phyloP scores from a whole-genome alignment of 2,888 invertebrate genomes.

The Psylliodes chrysocephalus region DNA sequence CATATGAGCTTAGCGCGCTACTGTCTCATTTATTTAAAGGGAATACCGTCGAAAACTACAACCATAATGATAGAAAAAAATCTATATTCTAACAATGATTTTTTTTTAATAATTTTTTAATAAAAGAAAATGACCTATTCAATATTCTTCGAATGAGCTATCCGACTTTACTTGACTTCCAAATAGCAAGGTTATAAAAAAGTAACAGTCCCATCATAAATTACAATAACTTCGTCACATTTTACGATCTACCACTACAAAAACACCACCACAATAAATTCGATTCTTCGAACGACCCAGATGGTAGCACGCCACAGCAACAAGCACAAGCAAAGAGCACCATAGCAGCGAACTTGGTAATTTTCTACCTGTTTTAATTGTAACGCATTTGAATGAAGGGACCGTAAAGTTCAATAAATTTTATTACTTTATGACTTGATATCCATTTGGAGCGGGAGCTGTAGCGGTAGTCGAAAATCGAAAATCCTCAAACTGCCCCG shows the following conservation, averaged over 20 bases:
- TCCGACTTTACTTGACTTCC: too few species aligned
- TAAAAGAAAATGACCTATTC: too few species aligned
- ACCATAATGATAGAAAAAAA: too few species aligned
- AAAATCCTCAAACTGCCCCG: constrained; percentile 13
- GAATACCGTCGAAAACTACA: too few species aligned
- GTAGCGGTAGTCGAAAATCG: constrained; percentile 6
- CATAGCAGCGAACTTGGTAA: constrained; percentile 5
- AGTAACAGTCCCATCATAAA: not conserved
- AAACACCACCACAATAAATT: constrained; percentile 20
- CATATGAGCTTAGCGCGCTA: too few species aligned
- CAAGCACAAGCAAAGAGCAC: too few species aligned
- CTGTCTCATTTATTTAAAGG: too few species aligned
- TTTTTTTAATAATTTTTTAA: too few species aligned
- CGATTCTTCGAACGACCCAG: constrained; percentile 7
- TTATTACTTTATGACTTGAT: constrained; percentile 32
- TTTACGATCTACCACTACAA: not conserved
- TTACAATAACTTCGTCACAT: not conserved
- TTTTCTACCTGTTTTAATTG: constrained; percentile 28
- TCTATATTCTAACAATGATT: too few species aligned
- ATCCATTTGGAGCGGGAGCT: not conserved
- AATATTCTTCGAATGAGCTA: too few species aligned
- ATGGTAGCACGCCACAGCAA: constrained; percentile 11
- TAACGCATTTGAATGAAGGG: constrained; percentile 27
- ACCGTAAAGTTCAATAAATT: constrained; percentile 33
- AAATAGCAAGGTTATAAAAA: too few species aligned